These are phyloP conservation scores for Metopia argyrocephala DNA, from an alignment of 2,888 invertebrate species.

Conservation along the genomic window DNA sequence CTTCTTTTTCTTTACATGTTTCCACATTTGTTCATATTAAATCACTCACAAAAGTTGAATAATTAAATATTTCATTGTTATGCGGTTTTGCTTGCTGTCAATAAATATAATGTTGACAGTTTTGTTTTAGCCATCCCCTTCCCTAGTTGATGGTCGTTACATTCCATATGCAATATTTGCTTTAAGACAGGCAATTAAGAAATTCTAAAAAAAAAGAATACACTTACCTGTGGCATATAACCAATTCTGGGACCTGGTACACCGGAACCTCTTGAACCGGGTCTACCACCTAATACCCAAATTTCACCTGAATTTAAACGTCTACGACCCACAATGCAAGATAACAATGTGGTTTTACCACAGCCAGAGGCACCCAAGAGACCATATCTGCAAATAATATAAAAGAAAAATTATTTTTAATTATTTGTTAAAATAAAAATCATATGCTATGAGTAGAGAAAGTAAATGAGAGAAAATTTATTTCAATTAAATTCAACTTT, in stretches of 20 bases:
- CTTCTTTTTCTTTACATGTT: neutral
- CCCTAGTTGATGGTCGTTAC: no score
- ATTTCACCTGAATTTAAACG: conserved; percentile 89
- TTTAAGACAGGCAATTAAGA: no score
- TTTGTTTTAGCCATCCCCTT: neutral
- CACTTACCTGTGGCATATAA: conserved; percentile 90
- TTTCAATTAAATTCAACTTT: conserved; percentile 21
- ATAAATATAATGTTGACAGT: neutral
- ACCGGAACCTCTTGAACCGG: conserved; percentile 89
- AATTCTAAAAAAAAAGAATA: neutral
- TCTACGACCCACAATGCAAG: conserved; percentile 91
- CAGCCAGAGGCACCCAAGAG: conserved; percentile 94
- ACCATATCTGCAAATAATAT: conserved; percentile 84
- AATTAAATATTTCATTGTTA: conserved; percentile 13
- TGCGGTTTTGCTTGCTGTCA: conserved; percentile 3
- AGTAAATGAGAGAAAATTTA: neutral
- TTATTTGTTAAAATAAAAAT: neutral
- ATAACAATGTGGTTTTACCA: conserved; percentile 92
- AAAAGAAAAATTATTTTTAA: conserved; percentile 8
- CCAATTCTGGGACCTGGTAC: conserved; percentile 94
- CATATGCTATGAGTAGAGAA: neutral
- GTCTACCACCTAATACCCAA: conserved; percentile 90
- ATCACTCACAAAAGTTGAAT: neutral
- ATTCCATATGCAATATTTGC: no score
- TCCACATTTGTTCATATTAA: neutral